Evolutionary conservation across 2,113 vertebrate species (phyloP).

Genomic region (Ia io): DNA sequence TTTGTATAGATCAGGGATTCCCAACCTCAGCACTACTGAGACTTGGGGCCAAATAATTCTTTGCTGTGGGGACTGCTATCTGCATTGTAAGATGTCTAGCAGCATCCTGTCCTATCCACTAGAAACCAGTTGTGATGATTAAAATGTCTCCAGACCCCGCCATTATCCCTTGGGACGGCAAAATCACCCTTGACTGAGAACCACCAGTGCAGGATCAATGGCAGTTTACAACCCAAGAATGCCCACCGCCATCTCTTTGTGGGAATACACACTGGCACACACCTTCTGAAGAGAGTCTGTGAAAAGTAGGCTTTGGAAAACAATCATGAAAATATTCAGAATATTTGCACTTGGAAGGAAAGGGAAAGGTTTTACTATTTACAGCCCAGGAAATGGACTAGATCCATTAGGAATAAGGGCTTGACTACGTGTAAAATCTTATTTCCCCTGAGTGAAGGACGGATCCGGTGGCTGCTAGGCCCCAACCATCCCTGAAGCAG

Average conservation of each 20-base stretch:
- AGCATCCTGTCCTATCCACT: neutral
- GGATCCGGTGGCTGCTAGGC: neutral
- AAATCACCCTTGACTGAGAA: neutral
- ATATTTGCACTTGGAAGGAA: constrained; percentile 57
- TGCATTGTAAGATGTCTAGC: neutral
- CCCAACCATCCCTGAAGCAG: neutral
- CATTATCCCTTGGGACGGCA: neutral
- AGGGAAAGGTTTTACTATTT: constrained; percentile 55
- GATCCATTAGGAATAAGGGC: constrained; percentile 43
- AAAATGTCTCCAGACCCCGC: neutral
- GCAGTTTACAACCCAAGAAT: constrained; percentile 8
- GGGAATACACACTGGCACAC: constrained; percentile 41
- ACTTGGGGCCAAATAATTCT: neutral
- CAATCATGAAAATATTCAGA: constrained; percentile 65
- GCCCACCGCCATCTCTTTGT: constrained; percentile 55
- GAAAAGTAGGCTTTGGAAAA: constrained; percentile 57
- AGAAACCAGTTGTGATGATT: neutral
- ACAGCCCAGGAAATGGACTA: constrained; percentile 34
- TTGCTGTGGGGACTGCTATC: neutral
- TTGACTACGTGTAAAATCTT: constrained; percentile 11
- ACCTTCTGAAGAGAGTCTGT: constrained; percentile 23
- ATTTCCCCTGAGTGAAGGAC: neutral
- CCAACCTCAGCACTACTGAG: neutral
- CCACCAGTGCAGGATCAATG: neutral
- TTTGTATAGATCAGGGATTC: neutral